Conservation (phyloP, 2,797 vertebrate species). For the Discoglossus pictus region DNA sequence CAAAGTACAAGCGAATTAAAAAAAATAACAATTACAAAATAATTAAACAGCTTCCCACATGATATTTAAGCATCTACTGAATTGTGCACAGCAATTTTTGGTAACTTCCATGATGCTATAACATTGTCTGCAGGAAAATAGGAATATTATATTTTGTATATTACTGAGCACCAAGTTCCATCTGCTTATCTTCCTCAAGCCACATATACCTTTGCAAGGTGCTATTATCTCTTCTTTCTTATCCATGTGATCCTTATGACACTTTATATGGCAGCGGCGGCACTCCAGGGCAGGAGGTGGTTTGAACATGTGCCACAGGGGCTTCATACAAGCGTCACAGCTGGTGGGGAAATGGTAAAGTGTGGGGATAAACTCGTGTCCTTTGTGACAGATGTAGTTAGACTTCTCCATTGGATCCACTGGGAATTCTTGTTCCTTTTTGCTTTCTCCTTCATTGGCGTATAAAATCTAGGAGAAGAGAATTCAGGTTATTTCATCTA, state of each 20-base stretch:
- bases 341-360: constrained; percentile 96
- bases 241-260: constrained; percentile 96
- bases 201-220: constrained; percentile 85
- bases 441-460: constrained; percentile 94
- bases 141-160: too few relatives aligned
- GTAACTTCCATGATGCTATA: too few relatives aligned
- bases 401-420: constrained; percentile 83
- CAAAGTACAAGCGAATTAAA: too few relatives aligned
- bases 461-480: constrained; percentile 83
- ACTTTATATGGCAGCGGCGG: constrained; percentile 93
- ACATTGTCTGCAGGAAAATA: too few relatives aligned
- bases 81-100: too few relatives aligned
- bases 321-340: constrained; percentile 91
- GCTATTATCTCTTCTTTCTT: constrained; percentile 90
- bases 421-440: constrained; percentile 85
- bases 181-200: too few relatives aligned
- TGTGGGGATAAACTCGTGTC: constrained; percentile 93
- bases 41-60: too few relatives aligned
- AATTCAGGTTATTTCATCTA: too few relatives aligned
- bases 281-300: constrained; percentile 94
- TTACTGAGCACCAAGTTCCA: too few relatives aligned
- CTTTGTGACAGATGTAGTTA: constrained; percentile 90
- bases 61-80: too few relatives aligned
- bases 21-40: too few relatives aligned
- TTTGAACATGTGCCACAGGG: constrained; percentile 94